Evolutionary conservation across 2,797 vertebrate genomes (phyloP).

Genomic region (Tapirus indicus): DNA sequence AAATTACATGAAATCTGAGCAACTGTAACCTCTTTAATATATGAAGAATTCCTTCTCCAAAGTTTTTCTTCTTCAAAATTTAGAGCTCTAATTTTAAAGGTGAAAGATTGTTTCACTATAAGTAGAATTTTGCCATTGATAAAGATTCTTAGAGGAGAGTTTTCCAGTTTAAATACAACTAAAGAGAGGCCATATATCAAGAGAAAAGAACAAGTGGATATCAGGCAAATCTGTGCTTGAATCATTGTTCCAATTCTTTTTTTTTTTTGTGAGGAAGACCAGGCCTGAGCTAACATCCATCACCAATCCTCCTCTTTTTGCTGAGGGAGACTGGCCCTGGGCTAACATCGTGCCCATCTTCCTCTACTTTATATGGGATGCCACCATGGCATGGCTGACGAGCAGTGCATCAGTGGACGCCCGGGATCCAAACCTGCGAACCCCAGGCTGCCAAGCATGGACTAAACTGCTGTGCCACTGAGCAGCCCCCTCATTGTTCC

Average conservation of each 20-base stretch:
- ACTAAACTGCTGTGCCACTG: too few relatives aligned
- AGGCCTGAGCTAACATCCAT: too few relatives aligned
- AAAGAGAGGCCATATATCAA: not conserved
- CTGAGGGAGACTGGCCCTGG: too few relatives aligned
- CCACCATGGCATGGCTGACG: too few relatives aligned
- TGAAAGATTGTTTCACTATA: not conserved
- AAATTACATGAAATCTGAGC: not conserved
- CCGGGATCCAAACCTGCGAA: too few relatives aligned
- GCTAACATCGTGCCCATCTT: too few relatives aligned
- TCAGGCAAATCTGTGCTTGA: not conserved
- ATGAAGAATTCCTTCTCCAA: not conserved
- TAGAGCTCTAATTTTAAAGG: not conserved
- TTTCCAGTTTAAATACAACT: not conserved
- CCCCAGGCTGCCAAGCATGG: too few relatives aligned
- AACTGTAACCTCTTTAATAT: not conserved
- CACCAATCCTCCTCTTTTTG: too few relatives aligned
- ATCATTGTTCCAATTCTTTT: not conserved
- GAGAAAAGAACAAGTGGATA: not conserved
- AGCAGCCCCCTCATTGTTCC: not conserved
- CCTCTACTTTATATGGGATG: too few relatives aligned
- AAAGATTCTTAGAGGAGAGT: not conserved
- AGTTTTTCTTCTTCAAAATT: not conserved
- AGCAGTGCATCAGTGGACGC: too few relatives aligned
- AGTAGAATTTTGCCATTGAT: not conserved
- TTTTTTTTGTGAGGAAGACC: too few relatives aligned